A percentile compares a stretch with the other conserved stretches of the same genome.
Evolutionary conservation across 2,888 invertebrate genomes (phyloP).

Genomic region (Bhutanitis thaidina): DNA sequence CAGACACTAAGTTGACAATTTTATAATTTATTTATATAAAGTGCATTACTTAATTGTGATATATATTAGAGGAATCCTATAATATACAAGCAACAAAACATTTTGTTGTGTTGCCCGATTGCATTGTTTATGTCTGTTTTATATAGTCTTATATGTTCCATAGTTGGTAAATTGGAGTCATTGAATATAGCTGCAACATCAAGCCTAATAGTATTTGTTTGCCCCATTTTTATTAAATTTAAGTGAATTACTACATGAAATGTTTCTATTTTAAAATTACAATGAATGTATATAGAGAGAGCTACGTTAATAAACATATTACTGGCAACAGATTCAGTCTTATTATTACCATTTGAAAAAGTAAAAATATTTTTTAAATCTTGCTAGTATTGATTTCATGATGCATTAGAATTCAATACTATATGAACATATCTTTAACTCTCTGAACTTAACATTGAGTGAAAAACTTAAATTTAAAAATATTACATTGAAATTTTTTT

Average conservation of each 20-base stretch:
- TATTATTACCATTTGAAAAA: conserved; percentile 35
- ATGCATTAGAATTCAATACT: too few species aligned
- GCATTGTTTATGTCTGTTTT: conserved; percentile 50
- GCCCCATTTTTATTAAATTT: conserved; percentile 60
- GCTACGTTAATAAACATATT: conserved; percentile 78
- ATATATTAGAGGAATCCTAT: conserved; percentile 59
- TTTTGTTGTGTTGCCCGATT: conserved; percentile 48
- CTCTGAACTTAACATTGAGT: too few species aligned
- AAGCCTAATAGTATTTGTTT: conserved; percentile 59
- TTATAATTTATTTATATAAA: conserved; percentile 77
- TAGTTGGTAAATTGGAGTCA: conserved; percentile 34
- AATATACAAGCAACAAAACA: conserved; percentile 48
- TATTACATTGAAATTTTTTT: too few species aligned
- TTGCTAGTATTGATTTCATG: too few species aligned
- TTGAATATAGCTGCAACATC: conserved; percentile 54
- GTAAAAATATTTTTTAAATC: too few species aligned
- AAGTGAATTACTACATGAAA: conserved; percentile 66
- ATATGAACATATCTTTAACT: too few species aligned
- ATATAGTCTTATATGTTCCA: conserved; percentile 48
- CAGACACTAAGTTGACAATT: conserved; percentile 71
- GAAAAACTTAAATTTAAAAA: too few species aligned
- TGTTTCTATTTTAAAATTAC: conserved; percentile 73
- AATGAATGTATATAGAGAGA: conserved; percentile 73
- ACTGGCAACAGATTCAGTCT: conserved; percentile 50
- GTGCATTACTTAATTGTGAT: conserved; percentile 73